A percentile compares a stretch with the other conserved stretches of the same genome.
phyloP scores from a whole-genome alignment of 2,797 vertebrate genomes.

The Pelobates cultripes region DNA sequence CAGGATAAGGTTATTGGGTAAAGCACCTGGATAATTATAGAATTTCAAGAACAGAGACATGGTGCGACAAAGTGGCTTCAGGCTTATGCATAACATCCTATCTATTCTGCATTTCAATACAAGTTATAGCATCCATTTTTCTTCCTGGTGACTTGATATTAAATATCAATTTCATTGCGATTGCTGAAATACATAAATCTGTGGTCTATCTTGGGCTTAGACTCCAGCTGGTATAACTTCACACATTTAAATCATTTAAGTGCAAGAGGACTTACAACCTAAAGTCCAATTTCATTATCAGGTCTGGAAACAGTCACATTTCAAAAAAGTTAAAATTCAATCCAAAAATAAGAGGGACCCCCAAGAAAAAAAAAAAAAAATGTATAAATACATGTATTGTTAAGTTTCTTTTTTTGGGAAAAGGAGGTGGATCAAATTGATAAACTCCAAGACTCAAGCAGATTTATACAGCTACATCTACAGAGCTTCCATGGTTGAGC shows the following conservation, averaged over 20 bases:
- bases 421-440: conserved; percentile 61
- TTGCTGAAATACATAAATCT: neutral
- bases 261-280: neutral
- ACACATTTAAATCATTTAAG: neutral
- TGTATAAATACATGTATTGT: conserved; percentile 9
- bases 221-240: conserved; percentile 9
- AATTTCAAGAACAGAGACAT: neutral
- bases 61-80: conserved; percentile 9
- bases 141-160: neutral
- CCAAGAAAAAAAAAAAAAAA: conserved; percentile 3
- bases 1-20: conserved; percentile 1
- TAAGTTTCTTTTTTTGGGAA: conserved; percentile 63
- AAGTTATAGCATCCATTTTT: conserved; percentile 1
- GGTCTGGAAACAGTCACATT: conserved; percentile 7
- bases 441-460: conserved; percentile 61
- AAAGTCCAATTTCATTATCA: conserved; percentile 12
- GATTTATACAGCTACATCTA: conserved; percentile 77
- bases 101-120: conserved; percentile 1
- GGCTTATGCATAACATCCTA: neutral
- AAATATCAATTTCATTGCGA: neutral
- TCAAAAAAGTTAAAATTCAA: conserved; percentile 33
- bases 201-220: neutral
- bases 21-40: conserved; percentile 14
- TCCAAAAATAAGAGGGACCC: neutral
- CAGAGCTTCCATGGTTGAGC: conserved; percentile 54